Evolutionary conservation across 1,140 invertebrate genomes (phyloP).

Genomic region (Leptestheria dahalacensis): DNA sequence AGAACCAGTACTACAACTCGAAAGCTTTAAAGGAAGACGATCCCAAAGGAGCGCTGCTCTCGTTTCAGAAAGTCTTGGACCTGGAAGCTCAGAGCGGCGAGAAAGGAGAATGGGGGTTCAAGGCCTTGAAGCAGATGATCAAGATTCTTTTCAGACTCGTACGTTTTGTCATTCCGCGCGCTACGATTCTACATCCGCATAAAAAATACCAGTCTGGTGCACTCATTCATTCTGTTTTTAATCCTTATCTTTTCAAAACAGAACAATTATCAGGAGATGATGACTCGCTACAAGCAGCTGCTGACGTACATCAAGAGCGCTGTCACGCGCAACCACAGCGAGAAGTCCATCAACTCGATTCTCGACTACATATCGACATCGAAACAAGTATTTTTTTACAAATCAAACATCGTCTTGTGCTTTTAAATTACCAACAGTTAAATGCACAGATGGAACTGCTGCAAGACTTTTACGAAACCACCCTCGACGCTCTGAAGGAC

Average conservation of each 20-base stretch:
- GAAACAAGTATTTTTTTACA: constrained; percentile 62
- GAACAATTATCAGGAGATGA: constrained; percentile 93
- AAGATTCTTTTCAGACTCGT: constrained; percentile 99
- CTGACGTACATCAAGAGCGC: constrained; percentile 97
- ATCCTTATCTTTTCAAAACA: too few relatives aligned
- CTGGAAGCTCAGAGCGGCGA: constrained; percentile 91
- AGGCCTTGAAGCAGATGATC: constrained; percentile 99
- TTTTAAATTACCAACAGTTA: constrained; percentile 8
- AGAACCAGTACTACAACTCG: constrained; percentile 99
- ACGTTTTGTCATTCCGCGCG: too few relatives aligned
- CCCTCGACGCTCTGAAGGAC: constrained; percentile 92
- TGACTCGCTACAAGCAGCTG: constrained; percentile 88
- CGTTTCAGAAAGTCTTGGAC: constrained; percentile 93
- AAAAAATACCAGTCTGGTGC: too few relatives aligned
- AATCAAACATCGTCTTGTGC: not conserved
- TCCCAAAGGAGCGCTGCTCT: constrained; percentile 73
- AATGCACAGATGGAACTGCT: constrained; percentile 81
- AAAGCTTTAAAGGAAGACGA: constrained; percentile 97
- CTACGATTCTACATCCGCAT: too few relatives aligned
- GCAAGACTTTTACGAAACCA: constrained; percentile 99
- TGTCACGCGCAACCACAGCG: constrained; percentile 97
- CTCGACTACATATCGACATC: constrained; percentile 98
- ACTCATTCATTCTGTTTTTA: constrained; percentile 19
- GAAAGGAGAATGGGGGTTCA: constrained; percentile 99
- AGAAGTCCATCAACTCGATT: constrained; percentile 99